Percentiles rank a stretch among this genome's conserved stretches.
Evolutionary conservation across 2,888 invertebrate species (phyloP).

Genomic region (Drosophila picticornis): DNA sequence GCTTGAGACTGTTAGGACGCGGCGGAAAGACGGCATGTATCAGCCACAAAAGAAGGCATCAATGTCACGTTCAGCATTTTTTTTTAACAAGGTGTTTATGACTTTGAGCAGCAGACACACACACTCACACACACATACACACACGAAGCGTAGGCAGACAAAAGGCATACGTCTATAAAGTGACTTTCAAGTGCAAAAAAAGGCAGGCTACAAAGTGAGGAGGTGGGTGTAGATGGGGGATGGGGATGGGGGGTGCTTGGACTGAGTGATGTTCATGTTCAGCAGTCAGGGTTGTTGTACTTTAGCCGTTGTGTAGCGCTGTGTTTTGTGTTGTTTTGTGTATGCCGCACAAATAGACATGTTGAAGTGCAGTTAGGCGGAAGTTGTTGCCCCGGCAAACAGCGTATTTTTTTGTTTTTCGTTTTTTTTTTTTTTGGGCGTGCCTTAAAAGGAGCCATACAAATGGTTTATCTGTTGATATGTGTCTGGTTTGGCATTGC

Average conservation of each 20-base stretch:
- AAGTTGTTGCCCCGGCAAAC: conserved; percentile 64
- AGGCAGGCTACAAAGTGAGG: conserved; percentile 25
- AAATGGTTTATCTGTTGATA: conserved; percentile 46
- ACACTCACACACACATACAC: conserved; percentile 14
- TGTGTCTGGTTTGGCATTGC: conserved; percentile 22
- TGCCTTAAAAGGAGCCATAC: conserved; percentile 19
- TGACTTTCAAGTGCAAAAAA: conserved; percentile 59
- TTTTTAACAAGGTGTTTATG: conserved; percentile 76
- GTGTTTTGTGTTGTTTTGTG: conserved; percentile 48
- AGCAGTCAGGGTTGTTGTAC: conserved; percentile 65
- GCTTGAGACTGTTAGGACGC: conserved; percentile 68
- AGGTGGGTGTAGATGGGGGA: background rate
- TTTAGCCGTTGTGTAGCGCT: conserved; percentile 38
- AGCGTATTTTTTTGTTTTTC: background rate
- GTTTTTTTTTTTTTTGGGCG: conserved; percentile 17
- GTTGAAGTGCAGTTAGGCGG: conserved; percentile 73
- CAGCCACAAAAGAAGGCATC: conserved; percentile 75
- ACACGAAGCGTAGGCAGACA: conserved; percentile 60
- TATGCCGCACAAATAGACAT: conserved; percentile 52
- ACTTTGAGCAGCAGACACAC: conserved; percentile 58
- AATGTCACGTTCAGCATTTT: conserved; percentile 80
- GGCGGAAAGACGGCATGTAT: conserved; percentile 17
- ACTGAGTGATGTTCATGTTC: conserved; percentile 51
- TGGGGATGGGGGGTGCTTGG: background rate
- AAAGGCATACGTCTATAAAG: conserved; percentile 67